phyloP scores from a whole-genome alignment of 1,140 invertebrate species.

The Centruroides sculpturatus region DNA sequence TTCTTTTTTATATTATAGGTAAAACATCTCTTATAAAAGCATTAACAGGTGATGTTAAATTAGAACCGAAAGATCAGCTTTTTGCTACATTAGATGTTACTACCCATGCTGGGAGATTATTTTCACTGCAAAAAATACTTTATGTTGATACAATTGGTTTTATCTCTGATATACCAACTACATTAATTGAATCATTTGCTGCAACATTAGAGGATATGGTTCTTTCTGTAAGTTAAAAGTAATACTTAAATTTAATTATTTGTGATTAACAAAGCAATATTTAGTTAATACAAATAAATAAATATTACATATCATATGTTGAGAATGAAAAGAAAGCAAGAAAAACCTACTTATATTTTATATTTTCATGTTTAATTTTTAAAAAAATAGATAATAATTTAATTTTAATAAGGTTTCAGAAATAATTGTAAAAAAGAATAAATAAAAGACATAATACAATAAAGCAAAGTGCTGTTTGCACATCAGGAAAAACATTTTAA shows the following conservation, averaged over 20 bases:
- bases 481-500: too few relatives aligned
- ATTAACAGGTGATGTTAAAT: conserved; percentile 46
- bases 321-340: too few relatives aligned
- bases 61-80: conserved; percentile 58
- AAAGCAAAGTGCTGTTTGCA: too few relatives aligned
- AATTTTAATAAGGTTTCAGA: too few relatives aligned
- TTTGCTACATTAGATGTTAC: conserved; percentile 87
- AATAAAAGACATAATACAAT: too few relatives aligned
- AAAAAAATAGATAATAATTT: too few relatives aligned
- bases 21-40: conserved; percentile 72
- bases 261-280: too few relatives aligned
- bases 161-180: conserved; percentile 70
- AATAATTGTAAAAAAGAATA: too few relatives aligned
- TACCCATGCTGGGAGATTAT: conserved; percentile 49
- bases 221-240: conserved; percentile 37
- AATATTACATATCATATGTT: too few relatives aligned
- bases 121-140: conserved; percentile 32
- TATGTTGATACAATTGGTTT: conserved; percentile 86
- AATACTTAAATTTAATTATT: background rate
- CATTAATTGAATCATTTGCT: conserved; percentile 64
- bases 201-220: conserved; percentile 70
- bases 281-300: too few relatives aligned
- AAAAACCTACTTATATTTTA: too few relatives aligned
- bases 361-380: too few relatives aligned
- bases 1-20: conserved; percentile 24